These are phyloP conservation scores for Incurvaria masculella DNA, from an alignment of 2,888 invertebrate species.

Conservation along the genomic window DNA sequence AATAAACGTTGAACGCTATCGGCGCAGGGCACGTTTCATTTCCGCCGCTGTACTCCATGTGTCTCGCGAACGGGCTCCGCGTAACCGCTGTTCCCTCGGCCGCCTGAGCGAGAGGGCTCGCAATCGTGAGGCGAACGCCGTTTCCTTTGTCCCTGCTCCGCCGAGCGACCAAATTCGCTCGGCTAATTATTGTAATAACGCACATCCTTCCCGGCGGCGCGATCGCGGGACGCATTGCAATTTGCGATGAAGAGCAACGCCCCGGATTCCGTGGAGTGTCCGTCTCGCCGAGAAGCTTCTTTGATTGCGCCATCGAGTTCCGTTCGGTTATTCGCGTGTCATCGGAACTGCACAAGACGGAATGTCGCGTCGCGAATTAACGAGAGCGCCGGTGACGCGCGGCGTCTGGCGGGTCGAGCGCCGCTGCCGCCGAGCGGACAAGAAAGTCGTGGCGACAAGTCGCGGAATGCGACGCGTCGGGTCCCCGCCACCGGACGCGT, in stretches of 20 bases:
- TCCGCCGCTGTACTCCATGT: too few species aligned
- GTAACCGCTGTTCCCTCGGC: background rate
- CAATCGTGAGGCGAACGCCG: background rate
- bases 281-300: constrained; percentile 12
- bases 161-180: background rate
- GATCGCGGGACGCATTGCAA: background rate
- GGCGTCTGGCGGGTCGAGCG: constrained; percentile 8
- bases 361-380: constrained; percentile 9
- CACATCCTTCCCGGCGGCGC: background rate
- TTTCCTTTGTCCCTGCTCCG: background rate
- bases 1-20: background rate
- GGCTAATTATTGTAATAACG: background rate
- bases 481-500: too few species aligned
- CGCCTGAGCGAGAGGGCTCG: too few species aligned
- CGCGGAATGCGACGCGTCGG: too few species aligned
- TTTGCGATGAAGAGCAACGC: constrained; percentile 15
- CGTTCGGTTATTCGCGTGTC: background rate
- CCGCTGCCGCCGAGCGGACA: background rate
- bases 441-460: constrained; percentile 5
- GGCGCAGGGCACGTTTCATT: too few species aligned
- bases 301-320: constrained; percentile 1
- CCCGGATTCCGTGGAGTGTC: constrained; percentile 20
- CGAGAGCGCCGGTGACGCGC: constrained; percentile 14
- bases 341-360: constrained; percentile 8
- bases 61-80: background rate